Evolutionary conservation across 2,888 invertebrate species (phyloP).

Genomic region (Amphipoea oculea): DNA sequence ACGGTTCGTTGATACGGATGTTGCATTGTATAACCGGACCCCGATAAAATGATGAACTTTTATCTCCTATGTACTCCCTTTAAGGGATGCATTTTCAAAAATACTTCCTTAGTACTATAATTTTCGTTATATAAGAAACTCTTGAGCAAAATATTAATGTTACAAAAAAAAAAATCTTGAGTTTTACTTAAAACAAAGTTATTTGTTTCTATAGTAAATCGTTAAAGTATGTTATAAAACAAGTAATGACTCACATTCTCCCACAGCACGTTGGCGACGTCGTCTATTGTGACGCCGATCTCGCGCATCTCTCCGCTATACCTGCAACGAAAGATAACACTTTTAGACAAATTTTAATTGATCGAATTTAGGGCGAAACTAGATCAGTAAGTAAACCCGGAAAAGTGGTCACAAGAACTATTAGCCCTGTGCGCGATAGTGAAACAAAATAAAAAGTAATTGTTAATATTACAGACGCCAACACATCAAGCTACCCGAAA

Average conservation of each 20-base stretch:
- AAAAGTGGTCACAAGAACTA: not conserved
- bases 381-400: not conserved
- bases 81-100: not conserved
- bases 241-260: conserved; percentile 94
- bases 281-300: conserved; percentile 96
- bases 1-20: not conserved
- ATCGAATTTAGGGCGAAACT: not conserved
- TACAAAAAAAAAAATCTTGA: not conserved
- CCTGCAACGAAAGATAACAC: conserved; percentile 85
- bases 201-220: not conserved
- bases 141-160: not conserved
- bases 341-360: not conserved
- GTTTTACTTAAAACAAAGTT: not conserved
- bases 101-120: not conserved
- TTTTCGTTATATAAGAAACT: not conserved
- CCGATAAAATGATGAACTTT: not conserved
- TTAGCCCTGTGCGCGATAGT: not conserved
- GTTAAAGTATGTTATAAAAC: not conserved
- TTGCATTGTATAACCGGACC: not conserved
- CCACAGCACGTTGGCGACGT: conserved; percentile 96
- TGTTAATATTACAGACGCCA: not conserved
- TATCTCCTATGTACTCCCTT: not conserved
- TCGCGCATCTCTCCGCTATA: conserved; percentile 98
- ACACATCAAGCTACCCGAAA: too few species aligned
- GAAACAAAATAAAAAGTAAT: not conserved